phyloP scores from a whole-genome alignment of 2,113 vertebrate genomes.

The Gila orcuttii region DNA sequence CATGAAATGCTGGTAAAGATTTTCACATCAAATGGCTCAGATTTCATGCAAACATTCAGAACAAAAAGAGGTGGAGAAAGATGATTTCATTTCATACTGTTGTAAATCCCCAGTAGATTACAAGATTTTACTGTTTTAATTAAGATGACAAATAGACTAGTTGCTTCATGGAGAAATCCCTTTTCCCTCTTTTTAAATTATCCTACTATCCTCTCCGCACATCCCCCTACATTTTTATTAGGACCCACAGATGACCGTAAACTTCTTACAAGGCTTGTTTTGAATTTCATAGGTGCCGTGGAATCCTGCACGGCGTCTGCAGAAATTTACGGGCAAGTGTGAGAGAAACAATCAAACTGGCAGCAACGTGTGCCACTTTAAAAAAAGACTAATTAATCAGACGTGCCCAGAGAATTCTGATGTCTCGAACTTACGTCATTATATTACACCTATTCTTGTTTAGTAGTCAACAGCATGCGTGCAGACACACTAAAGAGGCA shows the following conservation, averaged over 20 bases:
- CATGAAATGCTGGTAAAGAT: constrained; percentile 1
- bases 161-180: constrained; percentile 71
- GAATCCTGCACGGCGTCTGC: constrained; percentile 66
- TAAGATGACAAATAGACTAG: constrained; percentile 73
- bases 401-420: constrained; percentile 32
- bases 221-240: constrained; percentile 59
- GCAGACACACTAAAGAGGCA: constrained; percentile 20
- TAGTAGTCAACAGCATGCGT: constrained; percentile 8
- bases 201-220: constrained; percentile 31
- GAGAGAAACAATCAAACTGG: constrained; percentile 58
- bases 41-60: background rate
- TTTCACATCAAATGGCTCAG: background rate
- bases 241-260: constrained; percentile 69
- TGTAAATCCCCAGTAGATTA: constrained; percentile 58
- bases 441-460: constrained; percentile 26
- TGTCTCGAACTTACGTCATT: constrained; percentile 21
- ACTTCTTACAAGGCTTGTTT: constrained; percentile 71
- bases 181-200: constrained; percentile 57
- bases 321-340: constrained; percentile 63
- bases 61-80: background rate
- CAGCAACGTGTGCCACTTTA: constrained; percentile 30
- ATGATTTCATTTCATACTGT: constrained; percentile 43
- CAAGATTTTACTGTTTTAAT: constrained; percentile 78
- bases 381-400: constrained; percentile 52
- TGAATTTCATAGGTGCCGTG: constrained; percentile 73